These are phyloP conservation scores for Dioctria linearis DNA, from an alignment of 2,888 invertebrate genomes.

Conservation along the genomic window DNA sequence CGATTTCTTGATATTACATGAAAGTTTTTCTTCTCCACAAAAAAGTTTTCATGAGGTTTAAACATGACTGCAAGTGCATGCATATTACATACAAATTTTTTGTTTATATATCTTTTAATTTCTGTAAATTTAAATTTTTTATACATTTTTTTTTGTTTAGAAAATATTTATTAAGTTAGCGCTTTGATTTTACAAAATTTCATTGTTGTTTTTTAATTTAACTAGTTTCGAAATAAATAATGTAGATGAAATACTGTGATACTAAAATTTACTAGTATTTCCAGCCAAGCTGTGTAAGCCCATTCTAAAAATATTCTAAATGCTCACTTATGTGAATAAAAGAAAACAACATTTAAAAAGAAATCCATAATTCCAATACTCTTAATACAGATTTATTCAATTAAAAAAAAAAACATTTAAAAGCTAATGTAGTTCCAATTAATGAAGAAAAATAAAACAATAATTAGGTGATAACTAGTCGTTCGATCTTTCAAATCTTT, in stretches of 20 bases:
- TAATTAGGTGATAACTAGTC: constrained; percentile 43
- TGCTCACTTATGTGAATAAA: constrained; percentile 41
- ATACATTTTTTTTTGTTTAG: too few species aligned
- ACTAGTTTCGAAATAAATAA: not conserved
- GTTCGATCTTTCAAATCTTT: constrained; percentile 33
- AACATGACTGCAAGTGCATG: too few species aligned
- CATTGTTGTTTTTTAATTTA: constrained; percentile 13
- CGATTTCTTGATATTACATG: too few species aligned
- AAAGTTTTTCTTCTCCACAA: too few species aligned
- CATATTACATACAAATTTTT: too few species aligned
- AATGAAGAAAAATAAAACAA: constrained; percentile 11
- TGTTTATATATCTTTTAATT: too few species aligned
- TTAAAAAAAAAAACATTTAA: constrained; percentile 14
- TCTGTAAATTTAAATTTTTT: too few species aligned
- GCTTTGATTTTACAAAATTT: not conserved
- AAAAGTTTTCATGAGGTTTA: too few species aligned
- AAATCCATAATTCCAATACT: constrained; percentile 6
- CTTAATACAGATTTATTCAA: constrained; percentile 9
- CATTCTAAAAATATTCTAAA: constrained; percentile 71
- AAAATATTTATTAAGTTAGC: too few species aligned
- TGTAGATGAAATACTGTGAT: constrained; percentile 69
- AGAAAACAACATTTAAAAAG: constrained; percentile 24
- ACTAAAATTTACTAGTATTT: constrained; percentile 72
- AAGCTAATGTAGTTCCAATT: constrained; percentile 28
- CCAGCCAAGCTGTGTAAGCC: constrained; percentile 72